phyloP scores from a whole-genome alignment of 2,888 invertebrate species.

The Monopis laevigella region DNA sequence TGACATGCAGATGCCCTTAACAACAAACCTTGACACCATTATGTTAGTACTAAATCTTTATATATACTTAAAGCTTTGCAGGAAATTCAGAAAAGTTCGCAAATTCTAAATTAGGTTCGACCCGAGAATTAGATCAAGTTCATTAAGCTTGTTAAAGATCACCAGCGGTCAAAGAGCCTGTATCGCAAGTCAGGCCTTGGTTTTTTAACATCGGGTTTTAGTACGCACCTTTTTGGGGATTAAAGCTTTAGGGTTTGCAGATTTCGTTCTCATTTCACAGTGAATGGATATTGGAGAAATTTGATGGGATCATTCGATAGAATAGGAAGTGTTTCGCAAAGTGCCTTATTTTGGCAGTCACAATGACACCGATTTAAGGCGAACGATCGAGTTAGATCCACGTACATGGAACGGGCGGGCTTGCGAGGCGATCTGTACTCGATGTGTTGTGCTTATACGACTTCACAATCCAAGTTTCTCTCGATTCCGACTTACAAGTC shows the following conservation, averaged over 20 bases:
- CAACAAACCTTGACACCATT: too few relatives aligned
- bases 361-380: conserved; percentile 63
- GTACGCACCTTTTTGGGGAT: conserved; percentile 25
- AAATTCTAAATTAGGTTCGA: not conserved
- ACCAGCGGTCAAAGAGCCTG: not conserved
- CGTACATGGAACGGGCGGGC: conserved; percentile 62
- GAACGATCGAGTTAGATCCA: conserved; percentile 61
- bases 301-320: conserved; percentile 55
- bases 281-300: conserved; percentile 62
- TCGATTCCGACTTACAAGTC: too few relatives aligned
- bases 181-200: not conserved
- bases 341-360: conserved; percentile 57
- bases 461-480: too few relatives aligned
- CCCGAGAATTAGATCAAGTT: not conserved
- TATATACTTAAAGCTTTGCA: too few relatives aligned
- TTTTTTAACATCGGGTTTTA: conserved; percentile 9
- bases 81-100: too few relatives aligned
- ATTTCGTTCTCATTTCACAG: conserved; percentile 56
- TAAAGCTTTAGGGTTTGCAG: conserved; percentile 53
- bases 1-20: too few relatives aligned
- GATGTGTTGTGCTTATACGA: conserved; percentile 56
- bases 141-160: conserved; percentile 2
- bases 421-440: conserved; percentile 57
- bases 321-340: conserved; percentile 53
- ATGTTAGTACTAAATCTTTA: too few relatives aligned